Conservation (phyloP, 37 sponge, comb jelly and placozoan genomes). For the Crambe crambe region DNA sequence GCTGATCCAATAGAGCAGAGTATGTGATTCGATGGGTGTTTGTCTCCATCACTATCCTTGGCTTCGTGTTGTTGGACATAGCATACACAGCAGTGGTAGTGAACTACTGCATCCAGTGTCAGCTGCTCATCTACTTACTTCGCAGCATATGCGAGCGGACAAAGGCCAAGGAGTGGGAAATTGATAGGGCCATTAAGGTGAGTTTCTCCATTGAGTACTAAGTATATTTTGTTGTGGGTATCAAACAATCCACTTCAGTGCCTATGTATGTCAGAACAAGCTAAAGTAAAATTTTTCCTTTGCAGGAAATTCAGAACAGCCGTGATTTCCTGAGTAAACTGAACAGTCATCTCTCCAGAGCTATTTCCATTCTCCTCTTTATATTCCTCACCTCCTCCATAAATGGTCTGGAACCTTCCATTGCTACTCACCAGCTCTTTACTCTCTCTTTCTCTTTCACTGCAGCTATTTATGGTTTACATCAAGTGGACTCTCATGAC, state of each 20-base stretch:
- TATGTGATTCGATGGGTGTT: conserved; percentile 22
- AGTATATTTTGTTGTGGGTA: too few species aligned
- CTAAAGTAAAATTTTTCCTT: too few species aligned
- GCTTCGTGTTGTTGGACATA: conserved; percentile 70
- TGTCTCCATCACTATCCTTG: conserved; percentile 41
- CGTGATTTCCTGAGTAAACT: conserved; percentile 30
- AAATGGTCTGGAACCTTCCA: not conserved
- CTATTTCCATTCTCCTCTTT: conserved; percentile 34
- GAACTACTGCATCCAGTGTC: conserved; percentile 85
- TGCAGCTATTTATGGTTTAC: conserved; percentile 21
- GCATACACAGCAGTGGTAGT: conserved; percentile 74
- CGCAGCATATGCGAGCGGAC: conserved; percentile 49
- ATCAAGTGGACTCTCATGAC: not conserved
- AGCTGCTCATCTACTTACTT: conserved; percentile 78
- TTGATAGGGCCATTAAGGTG: conserved; percentile 68
- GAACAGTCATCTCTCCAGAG: conserved; percentile 50
- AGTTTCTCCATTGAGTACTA: too few species aligned
- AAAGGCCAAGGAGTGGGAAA: conserved; percentile 38
- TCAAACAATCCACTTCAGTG: too few species aligned
- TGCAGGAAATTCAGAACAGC: conserved; percentile 23
- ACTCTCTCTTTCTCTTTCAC: too few species aligned
- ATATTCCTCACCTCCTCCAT: conserved; percentile 35
- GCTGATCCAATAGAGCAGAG: conserved; percentile 4
- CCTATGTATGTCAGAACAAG: too few species aligned
- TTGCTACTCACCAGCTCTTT: not conserved